Conservation (phyloP, 1,140 invertebrate species). For the Atta texana region DNA sequence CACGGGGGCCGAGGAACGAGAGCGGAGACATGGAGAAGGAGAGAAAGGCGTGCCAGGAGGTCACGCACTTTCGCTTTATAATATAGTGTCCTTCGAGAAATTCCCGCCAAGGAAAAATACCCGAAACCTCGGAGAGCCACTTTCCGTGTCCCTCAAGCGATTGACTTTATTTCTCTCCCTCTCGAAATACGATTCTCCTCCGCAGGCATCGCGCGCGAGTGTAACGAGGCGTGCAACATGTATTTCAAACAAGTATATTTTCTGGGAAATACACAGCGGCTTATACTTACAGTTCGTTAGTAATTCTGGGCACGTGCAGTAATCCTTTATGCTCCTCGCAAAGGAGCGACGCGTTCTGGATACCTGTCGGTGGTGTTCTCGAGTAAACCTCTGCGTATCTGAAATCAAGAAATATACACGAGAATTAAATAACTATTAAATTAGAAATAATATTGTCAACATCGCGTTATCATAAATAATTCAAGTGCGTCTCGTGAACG, state of each 20-base stretch:
- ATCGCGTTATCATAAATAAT: not conserved
- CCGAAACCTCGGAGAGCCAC: slow-evolving; percentile 42
- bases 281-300: slow-evolving; percentile 79
- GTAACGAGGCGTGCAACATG: not conserved
- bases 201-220: not conserved
- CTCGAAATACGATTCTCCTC: slow-evolving; percentile 10
- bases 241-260: slow-evolving; percentile 1
- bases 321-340: slow-evolving; percentile 82
- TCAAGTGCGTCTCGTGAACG: not conserved
- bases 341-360: slow-evolving; percentile 79
- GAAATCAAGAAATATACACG: slow-evolving; percentile 67
- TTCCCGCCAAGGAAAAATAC: slow-evolving; percentile 55
- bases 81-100: slow-evolving; percentile 71
- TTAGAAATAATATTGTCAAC: not conserved
- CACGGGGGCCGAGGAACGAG: slow-evolving; percentile 59
- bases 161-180: slow-evolving; percentile 27
- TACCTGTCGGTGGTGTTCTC: slow-evolving; percentile 76
- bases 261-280: not conserved
- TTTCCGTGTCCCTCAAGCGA: slow-evolving; percentile 32
- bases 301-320: slow-evolving; percentile 73
- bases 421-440: slow-evolving; percentile 9
- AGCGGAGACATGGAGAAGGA: slow-evolving; percentile 64
- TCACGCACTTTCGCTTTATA: slow-evolving; percentile 82
- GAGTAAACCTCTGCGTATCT: slow-evolving; percentile 79
- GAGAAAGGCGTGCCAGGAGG: slow-evolving; percentile 79